Evolutionary conservation across 2,888 invertebrate species (phyloP), one percentile per base, ranked within the genome.

Genomic region (Eupithecia pulchellata): DNA sequence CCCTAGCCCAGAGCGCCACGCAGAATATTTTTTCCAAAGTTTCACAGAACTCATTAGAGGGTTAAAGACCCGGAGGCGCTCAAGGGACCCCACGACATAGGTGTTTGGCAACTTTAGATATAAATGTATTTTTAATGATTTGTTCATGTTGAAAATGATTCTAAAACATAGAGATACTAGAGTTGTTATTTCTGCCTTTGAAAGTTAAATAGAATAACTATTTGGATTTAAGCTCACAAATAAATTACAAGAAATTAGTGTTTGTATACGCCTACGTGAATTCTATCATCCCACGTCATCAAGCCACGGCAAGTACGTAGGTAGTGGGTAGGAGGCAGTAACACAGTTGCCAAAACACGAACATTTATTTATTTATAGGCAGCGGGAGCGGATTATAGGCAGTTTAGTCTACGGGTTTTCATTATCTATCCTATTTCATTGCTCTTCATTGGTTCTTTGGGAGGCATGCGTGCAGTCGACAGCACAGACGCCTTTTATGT

Each of bases 1-100:
- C n/a, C n/a, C n/a, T n/a, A n/a, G 17, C 39, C 17, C 65, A 62
- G 62, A 65, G 60, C 47, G 68, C 69, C 20, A 29, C 63, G 72
- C 72, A 73, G 66, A 70, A 75, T 71, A 72, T 72, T 77, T 79
- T 76, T 77, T 76, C 73, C 71, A 69, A 77, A 78, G 78, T 75
- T 77, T 71, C 74, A 71, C 67, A 69, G 66, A 76, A 72, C 74
- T 81, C 78, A 78, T 82, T 80, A 78, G 69, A 79, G 78, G 84
- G 83, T 84, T 86, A 85, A 78, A 76, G 77, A 83, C 83, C 84
- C 81, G 58, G 29, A 57, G 57, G 30, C 30, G 3, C 29, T 9
- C 58, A 30, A n/a, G 58, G 58, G 58, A 30, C n/a, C n/a, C 30
- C 29, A 20, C 8, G 58, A 32, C 30, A 60, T 60, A 52, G 52